Conservation (phyloP, 2,113 vertebrate genomes). For the Tamias sibiricus region DNA sequence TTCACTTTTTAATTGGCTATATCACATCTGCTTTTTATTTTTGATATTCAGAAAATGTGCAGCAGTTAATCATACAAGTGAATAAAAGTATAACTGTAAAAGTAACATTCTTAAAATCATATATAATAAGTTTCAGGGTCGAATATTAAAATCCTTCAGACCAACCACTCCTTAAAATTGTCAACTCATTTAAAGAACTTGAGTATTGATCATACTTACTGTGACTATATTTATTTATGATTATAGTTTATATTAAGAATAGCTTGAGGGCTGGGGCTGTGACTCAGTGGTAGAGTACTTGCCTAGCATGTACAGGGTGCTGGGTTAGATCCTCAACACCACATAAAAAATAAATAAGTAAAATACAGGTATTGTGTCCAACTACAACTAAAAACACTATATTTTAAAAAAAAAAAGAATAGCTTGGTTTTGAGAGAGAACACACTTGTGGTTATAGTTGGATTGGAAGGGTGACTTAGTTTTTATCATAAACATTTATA, state of each 20-base stretch:
- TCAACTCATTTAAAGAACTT: neutral
- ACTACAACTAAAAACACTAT: no score
- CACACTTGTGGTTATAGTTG: neutral
- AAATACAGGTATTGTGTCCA: no score
- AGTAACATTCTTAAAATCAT: neutral
- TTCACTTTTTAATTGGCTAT: neutral
- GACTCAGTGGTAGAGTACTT: no score
- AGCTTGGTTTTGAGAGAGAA: neutral
- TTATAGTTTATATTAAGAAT: neutral
- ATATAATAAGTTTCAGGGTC: neutral
- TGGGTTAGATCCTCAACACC: no score
- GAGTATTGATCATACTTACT: neutral
- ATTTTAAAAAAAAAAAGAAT: neutral
- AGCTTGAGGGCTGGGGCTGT: neutral
- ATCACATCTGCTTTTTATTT: neutral
- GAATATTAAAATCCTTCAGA: neutral
- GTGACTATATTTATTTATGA: neutral
- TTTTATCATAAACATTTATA: neutral
- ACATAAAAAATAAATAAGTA: no score
- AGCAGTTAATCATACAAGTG: neutral
- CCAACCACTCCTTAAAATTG: neutral
- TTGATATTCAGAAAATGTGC: neutral
- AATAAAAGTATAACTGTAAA: constrained; percentile 1
- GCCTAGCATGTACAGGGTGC: no score
- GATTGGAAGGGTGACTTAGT: neutral